These are phyloP conservation scores for Incurvaria masculella DNA, from an alignment of 2,888 invertebrate species.

Conservation along the genomic window DNA sequence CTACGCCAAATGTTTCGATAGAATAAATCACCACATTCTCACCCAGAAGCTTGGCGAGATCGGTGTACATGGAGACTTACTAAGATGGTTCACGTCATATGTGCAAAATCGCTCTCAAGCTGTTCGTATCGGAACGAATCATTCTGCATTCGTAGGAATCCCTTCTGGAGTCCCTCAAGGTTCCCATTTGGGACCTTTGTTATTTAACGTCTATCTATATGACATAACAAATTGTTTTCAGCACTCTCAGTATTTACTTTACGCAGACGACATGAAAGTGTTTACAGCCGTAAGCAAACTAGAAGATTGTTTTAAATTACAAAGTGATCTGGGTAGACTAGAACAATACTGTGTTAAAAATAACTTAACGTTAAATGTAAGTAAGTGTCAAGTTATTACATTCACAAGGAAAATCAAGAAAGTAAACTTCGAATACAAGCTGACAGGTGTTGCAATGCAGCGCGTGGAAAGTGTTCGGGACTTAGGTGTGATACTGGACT, in stretches of 20 bases:
- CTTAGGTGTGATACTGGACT: not conserved
- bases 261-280: slow-evolving; percentile 4
- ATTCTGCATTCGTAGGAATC: not conserved
- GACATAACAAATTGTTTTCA: not conserved
- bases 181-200: slow-evolving; percentile 1
- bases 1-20: slow-evolving; percentile 2
- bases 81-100: slow-evolving; percentile 3
- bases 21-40: not conserved
- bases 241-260: not conserved
- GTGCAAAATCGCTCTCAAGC: not conserved
- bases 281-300: not conserved
- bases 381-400: not conserved
- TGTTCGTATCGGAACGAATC: not conserved
- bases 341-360: not conserved
- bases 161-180: slow-evolving; percentile 4
- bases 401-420: not conserved
- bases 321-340: not conserved
- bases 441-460: not conserved
- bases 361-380: not conserved
- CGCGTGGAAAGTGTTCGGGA: not conserved
- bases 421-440: not conserved
- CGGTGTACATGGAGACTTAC: slow-evolving; percentile 1
- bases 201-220: slow-evolving; percentile 1
- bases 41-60: not conserved
- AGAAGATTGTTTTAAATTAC: not conserved